phyloP scores from a whole-genome alignment of 53 echinoderm and acorn worm species.

The Echinarachnius parma region DNA sequence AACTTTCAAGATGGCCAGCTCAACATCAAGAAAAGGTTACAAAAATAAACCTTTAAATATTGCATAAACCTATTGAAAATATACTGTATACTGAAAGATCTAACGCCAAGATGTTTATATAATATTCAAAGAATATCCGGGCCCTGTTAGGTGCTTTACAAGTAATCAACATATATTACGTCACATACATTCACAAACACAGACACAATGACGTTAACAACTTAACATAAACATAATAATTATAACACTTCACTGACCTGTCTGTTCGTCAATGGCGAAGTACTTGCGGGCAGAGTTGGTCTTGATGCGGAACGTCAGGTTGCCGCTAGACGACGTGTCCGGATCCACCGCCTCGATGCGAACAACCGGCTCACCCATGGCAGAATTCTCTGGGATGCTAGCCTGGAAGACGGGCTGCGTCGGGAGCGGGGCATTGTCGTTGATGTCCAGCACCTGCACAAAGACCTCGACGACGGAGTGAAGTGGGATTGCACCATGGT shows the following conservation, averaged over 20 bases:
- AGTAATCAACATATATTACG: too few relatives aligned
- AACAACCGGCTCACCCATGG: constrained; percentile 54
- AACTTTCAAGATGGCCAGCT: too few relatives aligned
- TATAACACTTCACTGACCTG: constrained; percentile 79
- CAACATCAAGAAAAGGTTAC: too few relatives aligned
- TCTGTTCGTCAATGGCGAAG: constrained; percentile 66
- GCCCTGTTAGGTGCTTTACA: too few relatives aligned
- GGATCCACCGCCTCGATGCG: constrained; percentile 68
- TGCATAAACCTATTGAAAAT: too few relatives aligned
- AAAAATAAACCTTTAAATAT: too few relatives aligned
- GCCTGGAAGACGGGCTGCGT: constrained; percentile 72
- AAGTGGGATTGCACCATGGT: constrained; percentile 81
- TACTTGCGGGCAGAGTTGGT: constrained; percentile 55
- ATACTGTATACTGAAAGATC: too few relatives aligned
- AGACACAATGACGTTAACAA: too few relatives aligned
- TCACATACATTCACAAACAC: too few relatives aligned
- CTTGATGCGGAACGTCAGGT: constrained; percentile 60
- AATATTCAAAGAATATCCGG: too few relatives aligned
- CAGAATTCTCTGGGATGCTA: constrained; percentile 65
- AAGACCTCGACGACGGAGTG: constrained; percentile 85
- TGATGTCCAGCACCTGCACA: constrained; percentile 78
- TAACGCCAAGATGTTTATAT: too few relatives aligned
- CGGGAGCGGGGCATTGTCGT: constrained; percentile 88
- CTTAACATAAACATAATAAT: too few relatives aligned
- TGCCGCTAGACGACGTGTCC: constrained; percentile 64